Base-by-base conservation (phyloP, 2,888 invertebrate species). In the Drosophila prolongata region DNA sequence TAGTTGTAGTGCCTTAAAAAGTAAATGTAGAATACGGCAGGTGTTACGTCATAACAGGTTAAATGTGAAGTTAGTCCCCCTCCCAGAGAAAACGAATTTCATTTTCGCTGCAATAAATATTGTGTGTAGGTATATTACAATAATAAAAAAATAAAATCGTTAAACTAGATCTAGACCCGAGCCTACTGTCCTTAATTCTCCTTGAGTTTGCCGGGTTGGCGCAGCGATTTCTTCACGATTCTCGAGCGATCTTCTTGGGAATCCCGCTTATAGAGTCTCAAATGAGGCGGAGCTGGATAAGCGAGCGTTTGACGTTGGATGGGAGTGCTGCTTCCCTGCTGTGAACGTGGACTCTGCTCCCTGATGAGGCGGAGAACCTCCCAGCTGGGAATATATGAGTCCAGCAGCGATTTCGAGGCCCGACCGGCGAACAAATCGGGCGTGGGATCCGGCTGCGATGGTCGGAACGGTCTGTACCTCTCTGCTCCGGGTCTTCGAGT, bases 381-480 rank as follows among this genome's bases (percentile, higher is more conserved):
- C 80, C 93, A 93, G 38, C 94, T 94, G 46, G 94, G 95, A 61
- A 94, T 93, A 58, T 94, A 94, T 0, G 95, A 94, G 49, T 94
- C 94, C 6, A 94, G 80, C 52, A 95, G 90, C 6, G 94, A 94
- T 5, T 93, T 92, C 1, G 94, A 93, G 10, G 79, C 84, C 1
- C 92, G 90, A 27, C 84, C 82, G 1, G 79, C 76, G 53, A 91
- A 91, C 2, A 90, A 76, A 76, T 91, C 92, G 0, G 89, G 89
- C 9, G 89, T 74, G 0, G 79, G 78, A n/a, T 78, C 79, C 1
- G 79, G 77, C 50, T 76, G 79, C 5, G 79, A 81, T 11, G 81
- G 81, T 1, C 77, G 76, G 54, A 83, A 84, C 0, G 87, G 87
- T 8, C 47, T 14, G 30, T 1, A 6, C 30, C 34, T 34, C n/a